These are phyloP conservation scores for Brachionus asplanchnoidis DNA, from an alignment of 1,140 invertebrate species.

Conservation along the genomic window DNA sequence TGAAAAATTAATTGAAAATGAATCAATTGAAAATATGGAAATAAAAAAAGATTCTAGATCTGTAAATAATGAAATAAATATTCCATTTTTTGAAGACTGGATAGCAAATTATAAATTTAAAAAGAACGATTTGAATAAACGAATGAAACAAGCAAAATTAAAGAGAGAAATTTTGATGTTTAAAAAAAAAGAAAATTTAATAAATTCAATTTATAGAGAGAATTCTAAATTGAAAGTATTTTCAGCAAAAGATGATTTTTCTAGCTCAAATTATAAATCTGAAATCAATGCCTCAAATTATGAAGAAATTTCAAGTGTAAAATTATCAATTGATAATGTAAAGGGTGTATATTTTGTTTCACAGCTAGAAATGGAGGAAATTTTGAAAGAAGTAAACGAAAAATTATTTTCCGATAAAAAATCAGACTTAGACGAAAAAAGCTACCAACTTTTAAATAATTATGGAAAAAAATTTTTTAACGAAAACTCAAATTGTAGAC, in stretches of 20 bases:
- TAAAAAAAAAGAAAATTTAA: neutral
- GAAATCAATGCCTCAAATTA: no score
- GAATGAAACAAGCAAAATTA: neutral
- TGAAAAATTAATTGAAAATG: neutral
- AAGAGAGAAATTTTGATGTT: neutral
- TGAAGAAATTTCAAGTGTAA: neutral
- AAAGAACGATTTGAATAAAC: neutral
- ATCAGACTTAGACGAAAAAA: neutral
- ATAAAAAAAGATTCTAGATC: neutral
- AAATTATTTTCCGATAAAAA: neutral
- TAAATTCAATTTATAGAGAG: neutral
- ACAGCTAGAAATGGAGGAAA: conserved; percentile 27
- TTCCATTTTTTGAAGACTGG: neutral
- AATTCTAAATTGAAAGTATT: neutral
- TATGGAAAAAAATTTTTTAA: neutral
- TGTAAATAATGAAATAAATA: neutral
- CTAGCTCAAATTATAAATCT: no score
- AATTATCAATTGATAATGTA: neutral
- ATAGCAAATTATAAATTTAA: neutral
- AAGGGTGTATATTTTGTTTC: neutral
- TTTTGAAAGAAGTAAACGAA: neutral
- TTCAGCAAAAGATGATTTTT: no score
- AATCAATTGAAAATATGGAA: neutral
- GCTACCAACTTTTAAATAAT: neutral
- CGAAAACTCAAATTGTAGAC: no score